These are phyloP conservation scores for Drosophila kuntzei DNA, from an alignment of 2,888 invertebrate genomes.

Conservation along the genomic window DNA sequence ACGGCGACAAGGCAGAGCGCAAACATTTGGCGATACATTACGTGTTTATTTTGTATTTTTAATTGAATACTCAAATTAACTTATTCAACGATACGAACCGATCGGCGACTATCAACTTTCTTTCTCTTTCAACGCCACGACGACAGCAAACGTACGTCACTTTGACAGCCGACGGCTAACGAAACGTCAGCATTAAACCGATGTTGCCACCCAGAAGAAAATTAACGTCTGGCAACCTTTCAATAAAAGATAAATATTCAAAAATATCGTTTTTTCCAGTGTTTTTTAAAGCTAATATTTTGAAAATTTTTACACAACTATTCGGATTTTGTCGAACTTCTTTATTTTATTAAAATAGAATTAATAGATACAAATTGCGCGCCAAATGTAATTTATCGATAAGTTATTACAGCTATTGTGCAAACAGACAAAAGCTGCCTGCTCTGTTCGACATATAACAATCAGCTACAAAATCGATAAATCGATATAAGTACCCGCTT, in stretches of 20 bases:
- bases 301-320: no score
- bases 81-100: conserved; percentile 2
- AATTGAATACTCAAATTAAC: conserved; percentile 14
- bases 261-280: no score
- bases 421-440: background rate
- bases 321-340: no score
- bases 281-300: no score
- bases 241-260: no score
- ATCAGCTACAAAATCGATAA: background rate
- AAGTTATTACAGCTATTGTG: background rate
- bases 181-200: conserved; percentile 60
- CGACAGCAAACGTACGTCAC: conserved; percentile 76
- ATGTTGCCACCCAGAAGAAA: no score
- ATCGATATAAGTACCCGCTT: background rate
- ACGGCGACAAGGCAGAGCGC: conserved; percentile 65
- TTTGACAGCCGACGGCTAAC: conserved; percentile 53
- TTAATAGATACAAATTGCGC: no score
- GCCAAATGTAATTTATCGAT: background rate
- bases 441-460: background rate
- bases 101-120: conserved; percentile 52
- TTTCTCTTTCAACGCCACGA: conserved; percentile 68
- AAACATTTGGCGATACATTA: conserved; percentile 75
- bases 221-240: no score
- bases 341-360: no score
- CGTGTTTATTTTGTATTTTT: conserved; percentile 21